These are phyloP conservation scores for Bombus haemorrhoidalis DNA, from an alignment of 1,140 invertebrate species.

Conservation along the genomic window DNA sequence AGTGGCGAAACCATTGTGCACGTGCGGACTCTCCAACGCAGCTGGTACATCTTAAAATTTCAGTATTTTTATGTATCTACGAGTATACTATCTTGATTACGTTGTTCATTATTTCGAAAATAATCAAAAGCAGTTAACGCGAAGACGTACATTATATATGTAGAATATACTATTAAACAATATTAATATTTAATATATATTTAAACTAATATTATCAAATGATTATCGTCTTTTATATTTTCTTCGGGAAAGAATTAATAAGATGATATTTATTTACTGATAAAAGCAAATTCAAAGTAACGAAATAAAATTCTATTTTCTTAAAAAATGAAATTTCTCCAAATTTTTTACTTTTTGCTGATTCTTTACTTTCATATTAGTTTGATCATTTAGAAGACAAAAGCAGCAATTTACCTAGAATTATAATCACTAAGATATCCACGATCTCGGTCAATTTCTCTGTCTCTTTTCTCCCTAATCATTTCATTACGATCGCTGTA, in stretches of 20 bases:
- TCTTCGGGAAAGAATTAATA: not conserved
- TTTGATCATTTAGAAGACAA: not conserved
- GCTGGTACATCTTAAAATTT: slow-evolving; percentile 86
- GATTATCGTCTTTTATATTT: too few relatives aligned
- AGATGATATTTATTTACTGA: not conserved
- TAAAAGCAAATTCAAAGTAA: not conserved
- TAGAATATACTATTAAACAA: too few relatives aligned
- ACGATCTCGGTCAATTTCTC: slow-evolving; percentile 86
- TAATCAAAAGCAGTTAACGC: too few relatives aligned
- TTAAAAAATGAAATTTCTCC: not conserved
- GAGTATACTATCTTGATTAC: not conserved
- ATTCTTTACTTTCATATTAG: not conserved
- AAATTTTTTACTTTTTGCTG: too few relatives aligned
- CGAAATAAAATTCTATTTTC: not conserved
- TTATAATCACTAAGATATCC: slow-evolving; percentile 94
- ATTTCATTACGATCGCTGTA: slow-evolving; percentile 94
- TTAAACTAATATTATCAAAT: too few relatives aligned
- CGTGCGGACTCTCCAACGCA: slow-evolving; percentile 93
- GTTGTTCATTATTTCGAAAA: not conserved
- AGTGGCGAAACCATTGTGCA: slow-evolving; percentile 93
- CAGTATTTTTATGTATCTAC: not conserved
- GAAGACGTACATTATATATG: too few relatives aligned
- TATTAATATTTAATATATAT: too few relatives aligned
- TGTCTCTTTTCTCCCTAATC: slow-evolving; percentile 86
- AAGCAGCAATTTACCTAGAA: slow-evolving; percentile 84